Percentiles rank a stretch among this genome's conserved stretches.
Conservation (phyloP, 2,797 vertebrate genomes). For the Rallus crepitans region DNA sequence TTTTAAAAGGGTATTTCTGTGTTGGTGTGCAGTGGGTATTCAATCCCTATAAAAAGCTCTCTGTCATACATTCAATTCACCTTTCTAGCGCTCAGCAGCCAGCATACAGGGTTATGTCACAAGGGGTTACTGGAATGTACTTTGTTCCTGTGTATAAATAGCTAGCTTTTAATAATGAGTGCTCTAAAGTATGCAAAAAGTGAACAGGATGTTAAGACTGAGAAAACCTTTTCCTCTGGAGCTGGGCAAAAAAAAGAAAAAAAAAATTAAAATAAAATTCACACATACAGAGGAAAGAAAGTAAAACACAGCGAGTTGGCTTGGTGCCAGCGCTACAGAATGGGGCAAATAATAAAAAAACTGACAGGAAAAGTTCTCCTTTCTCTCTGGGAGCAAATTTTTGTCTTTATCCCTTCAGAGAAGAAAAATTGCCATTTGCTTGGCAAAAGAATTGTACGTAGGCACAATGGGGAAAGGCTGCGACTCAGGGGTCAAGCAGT, state of each 20-base stretch:
- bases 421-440: conserved; percentile 7
- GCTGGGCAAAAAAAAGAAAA: not conserved
- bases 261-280: not conserved
- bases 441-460: not conserved
- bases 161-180: conserved; percentile 28
- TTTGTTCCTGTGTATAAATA: conserved; percentile 74
- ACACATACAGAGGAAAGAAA: not conserved
- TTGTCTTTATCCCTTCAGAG: not conserved
- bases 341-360: not conserved
- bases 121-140: conserved; percentile 70
- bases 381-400: not conserved
- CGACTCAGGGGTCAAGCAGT: fast-evolving
- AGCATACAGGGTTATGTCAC: conserved; percentile 45
- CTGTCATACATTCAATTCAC: conserved; percentile 47
- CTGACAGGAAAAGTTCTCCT: not conserved
- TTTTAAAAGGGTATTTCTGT: conserved; percentile 34
- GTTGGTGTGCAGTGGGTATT: conserved; percentile 40
- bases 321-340: not conserved
- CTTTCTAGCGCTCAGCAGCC: conserved; percentile 56
- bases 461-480: not conserved
- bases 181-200: conserved; percentile 46
- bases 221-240: conserved; percentile 42
- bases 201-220: conserved; percentile 43
- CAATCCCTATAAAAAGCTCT: conserved; percentile 41
- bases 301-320: not conserved